These are phyloP conservation scores for Drosophila birchii DNA, from an alignment of 2,888 invertebrate genomes.

Conservation along the genomic window DNA sequence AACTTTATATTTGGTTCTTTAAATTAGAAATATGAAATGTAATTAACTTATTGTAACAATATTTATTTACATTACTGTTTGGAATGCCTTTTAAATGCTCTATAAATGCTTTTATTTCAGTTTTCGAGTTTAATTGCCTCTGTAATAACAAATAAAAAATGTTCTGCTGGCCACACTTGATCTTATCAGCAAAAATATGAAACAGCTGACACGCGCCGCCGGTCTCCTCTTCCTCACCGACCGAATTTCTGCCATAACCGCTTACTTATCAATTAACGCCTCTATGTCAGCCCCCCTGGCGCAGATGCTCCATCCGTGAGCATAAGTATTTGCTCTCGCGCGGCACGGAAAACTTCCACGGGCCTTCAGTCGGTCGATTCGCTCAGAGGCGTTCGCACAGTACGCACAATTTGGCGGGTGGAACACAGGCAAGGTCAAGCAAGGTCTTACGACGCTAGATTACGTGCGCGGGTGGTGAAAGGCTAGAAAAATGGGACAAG, in stretches of 20 bases:
- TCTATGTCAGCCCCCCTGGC: conserved; percentile 15
- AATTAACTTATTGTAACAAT: neutral
- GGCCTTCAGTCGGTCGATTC: conserved; percentile 37
- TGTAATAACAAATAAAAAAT: too few species aligned
- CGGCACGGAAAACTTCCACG: conserved; percentile 32
- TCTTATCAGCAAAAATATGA: conserved; percentile 31
- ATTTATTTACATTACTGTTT: neutral
- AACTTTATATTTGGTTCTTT: fast-evolving
- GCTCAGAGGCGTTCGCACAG: conserved; percentile 28
- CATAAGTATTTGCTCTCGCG: conserved; percentile 31
- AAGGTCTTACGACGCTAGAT: conserved; percentile 71
- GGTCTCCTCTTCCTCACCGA: neutral
- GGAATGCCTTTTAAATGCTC: neutral
- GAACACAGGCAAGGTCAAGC: conserved; percentile 73
- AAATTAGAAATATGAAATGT: neutral
- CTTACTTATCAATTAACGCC: conserved; percentile 51
- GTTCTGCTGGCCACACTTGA: conserved; percentile 9
- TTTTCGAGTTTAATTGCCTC: too few species aligned
- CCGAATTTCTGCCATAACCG: neutral
- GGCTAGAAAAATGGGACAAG: conserved; percentile 51
- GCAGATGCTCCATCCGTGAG: conserved; percentile 22
- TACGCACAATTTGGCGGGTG: conserved; percentile 25
- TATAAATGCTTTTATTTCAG: neutral
- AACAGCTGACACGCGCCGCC: conserved; percentile 39
- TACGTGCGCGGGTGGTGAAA: conserved; percentile 22